Evolutionary conservation across 2,113 vertebrate genomes (phyloP).

Genomic region (Mus pahari): DNA sequence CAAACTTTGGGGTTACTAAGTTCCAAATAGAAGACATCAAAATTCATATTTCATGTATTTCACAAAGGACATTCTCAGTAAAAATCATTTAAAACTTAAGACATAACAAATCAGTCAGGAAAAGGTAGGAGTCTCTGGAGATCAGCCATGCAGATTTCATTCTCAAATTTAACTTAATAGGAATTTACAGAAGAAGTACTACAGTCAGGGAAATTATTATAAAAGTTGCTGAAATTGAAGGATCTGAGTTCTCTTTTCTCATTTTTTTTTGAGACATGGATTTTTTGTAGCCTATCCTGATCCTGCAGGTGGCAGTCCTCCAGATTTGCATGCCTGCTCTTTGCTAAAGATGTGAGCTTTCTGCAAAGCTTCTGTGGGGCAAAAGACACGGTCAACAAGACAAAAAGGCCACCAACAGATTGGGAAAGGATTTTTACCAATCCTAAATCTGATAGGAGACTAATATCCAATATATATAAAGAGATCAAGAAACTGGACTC

Average conservation of each 20-base stretch:
- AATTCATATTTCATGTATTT: background rate
- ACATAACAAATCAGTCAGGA: background rate
- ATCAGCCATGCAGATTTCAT: background rate
- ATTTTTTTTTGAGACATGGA: background rate
- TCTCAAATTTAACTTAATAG: background rate
- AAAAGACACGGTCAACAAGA: too few species aligned
- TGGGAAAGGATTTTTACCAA: too few species aligned
- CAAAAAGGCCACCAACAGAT: too few species aligned
- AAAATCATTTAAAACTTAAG: constrained; percentile 26
- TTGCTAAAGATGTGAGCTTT: background rate
- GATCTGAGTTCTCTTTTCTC: background rate
- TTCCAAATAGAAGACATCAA: constrained; percentile 14
- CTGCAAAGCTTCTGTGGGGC: too few species aligned
- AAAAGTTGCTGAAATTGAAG: background rate
- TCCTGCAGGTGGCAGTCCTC: too few species aligned
- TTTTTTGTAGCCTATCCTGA: background rate
- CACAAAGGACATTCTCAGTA: background rate
- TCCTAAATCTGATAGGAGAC: too few species aligned
- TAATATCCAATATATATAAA: too few species aligned
- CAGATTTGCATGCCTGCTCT: too few species aligned
- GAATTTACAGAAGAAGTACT: constrained; percentile 27
- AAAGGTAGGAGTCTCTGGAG: background rate
- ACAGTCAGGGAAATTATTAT: background rate
- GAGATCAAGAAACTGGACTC: too few species aligned
- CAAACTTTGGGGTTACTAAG: background rate